Conservation (phyloP, 1,140 invertebrate species). For the Zaprionus capensis region DNA sequence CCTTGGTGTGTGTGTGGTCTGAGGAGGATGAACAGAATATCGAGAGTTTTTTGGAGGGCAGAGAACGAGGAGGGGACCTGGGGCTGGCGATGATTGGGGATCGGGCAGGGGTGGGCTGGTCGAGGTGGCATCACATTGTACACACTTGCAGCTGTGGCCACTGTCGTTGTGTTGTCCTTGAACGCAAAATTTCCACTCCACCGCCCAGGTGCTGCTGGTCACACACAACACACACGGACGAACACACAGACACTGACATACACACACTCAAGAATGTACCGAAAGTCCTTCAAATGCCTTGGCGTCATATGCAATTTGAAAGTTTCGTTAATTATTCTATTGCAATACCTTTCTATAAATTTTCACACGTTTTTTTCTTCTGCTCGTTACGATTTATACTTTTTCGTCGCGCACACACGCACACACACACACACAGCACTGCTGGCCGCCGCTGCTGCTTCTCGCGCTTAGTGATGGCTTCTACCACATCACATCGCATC, state of each 20-base stretch:
- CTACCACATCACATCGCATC: conserved; percentile 20
- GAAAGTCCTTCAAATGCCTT: conserved; percentile 64
- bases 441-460: conserved; percentile 48
- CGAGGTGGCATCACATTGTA: conserved; percentile 26
- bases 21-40: conserved; percentile 27
- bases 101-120: neutral
- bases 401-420: conserved; percentile 76
- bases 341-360: conserved; percentile 72
- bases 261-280: conserved; percentile 29
- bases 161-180: conserved; percentile 66
- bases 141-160: conserved; percentile 47
- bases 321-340: conserved; percentile 38
- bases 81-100: neutral
- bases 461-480: conserved; percentile 47
- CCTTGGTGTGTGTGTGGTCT: conserved; percentile 1
- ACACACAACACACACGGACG: conserved; percentile 39
- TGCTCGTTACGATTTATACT: conserved; percentile 79
- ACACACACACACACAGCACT: conserved; percentile 69
- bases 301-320: conserved; percentile 11
- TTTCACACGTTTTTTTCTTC: conserved; percentile 80
- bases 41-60: conserved; percentile 23
- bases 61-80: neutral
- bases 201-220: conserved; percentile 74
- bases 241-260: conserved; percentile 38
- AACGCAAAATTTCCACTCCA: conserved; percentile 79